Evolutionary conservation across 2,888 invertebrate species (phyloP).

Genomic region (Macrosoma leucophasiata): DNA sequence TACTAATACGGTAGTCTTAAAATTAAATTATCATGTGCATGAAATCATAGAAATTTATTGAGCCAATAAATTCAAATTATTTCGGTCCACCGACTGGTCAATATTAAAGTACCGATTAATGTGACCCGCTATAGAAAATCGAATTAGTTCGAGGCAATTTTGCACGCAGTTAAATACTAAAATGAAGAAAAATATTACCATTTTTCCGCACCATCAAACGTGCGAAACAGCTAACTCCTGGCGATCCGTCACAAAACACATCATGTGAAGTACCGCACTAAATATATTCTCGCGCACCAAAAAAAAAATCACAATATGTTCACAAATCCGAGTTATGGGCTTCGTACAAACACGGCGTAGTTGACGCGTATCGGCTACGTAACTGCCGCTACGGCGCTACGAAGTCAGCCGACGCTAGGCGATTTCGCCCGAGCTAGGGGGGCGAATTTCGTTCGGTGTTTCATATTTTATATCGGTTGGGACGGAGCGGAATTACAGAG

Average conservation of each 20-base stretch:
- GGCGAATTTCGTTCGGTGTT: conserved; percentile 66
- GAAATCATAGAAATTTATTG: too few species aligned
- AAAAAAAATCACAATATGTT: conserved; percentile 38
- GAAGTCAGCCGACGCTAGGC: conserved; percentile 43
- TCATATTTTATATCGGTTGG: conserved; percentile 73
- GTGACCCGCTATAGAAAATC: too few species aligned
- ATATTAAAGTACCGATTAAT: too few species aligned
- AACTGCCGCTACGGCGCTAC: conserved; percentile 68
- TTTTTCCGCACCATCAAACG: conserved; percentile 62
- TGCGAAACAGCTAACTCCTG: conserved; percentile 33
- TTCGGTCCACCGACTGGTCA: too few species aligned
- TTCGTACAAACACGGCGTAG: conserved; percentile 35
- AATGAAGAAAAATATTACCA: conserved; percentile 56
- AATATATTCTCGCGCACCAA: conserved; percentile 32
- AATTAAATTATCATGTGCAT: too few species aligned
- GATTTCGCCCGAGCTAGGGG: conserved; percentile 43
- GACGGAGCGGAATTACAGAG: conserved; percentile 66
- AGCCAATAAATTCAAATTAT: too few species aligned
- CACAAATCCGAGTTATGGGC: conserved; percentile 49
- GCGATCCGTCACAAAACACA: conserved; percentile 51
- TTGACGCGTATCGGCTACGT: conserved; percentile 39
- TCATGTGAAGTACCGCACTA: conserved; percentile 43
- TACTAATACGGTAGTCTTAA: too few species aligned
- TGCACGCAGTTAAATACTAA: too few species aligned
- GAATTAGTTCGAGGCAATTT: too few species aligned